Base-by-base conservation (phyloP, 2,113 vertebrate species). In the Holacanthus passer region DNA sequence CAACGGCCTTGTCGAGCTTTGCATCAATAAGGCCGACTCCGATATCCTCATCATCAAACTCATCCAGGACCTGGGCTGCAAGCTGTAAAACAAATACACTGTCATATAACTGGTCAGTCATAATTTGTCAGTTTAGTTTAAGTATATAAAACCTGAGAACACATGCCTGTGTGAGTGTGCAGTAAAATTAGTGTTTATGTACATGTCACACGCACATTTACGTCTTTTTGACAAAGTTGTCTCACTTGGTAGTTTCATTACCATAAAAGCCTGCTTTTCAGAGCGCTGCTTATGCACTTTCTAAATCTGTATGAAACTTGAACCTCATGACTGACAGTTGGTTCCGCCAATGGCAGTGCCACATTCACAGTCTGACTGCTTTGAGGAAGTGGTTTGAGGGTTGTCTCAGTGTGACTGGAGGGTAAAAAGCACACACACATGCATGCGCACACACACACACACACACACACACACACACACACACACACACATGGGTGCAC, bases 41-140 rank as follows among this genome's bases (percentile, higher is more conserved):
- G 22, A 98, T 89, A 2, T 97, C 96, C 73, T 97, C 97, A 50
- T 97, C 96, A 58, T 97, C 97, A 72, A 96, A 94, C 76, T 97
- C 96, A 67, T 97, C 96, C 73, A 98, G 94, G 88, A 97, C 97
- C 91, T 98, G 97, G 85, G 97, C 97, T 87, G 94, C 96, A 94
- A 97, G 94, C 97, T 98, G 94, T 24, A 90, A 86, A 80, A 85
- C 39, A 90, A 81, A 87, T 35, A 87, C 59, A 81, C 22, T 27
- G 7, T 73, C 62, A 77, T n/a, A 69, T 47, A 62, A 66, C 59
- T 52, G 37, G 43, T 65, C n/a, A n/a, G 37, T 37, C 48, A 24
- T 20, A 29, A 37, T 48, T 77, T 74, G 31, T 41, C 63, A 68
- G 12, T 48, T n/a, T 6, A 63, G 1, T 41, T 2, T 2, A 22